phyloP scores from a whole-genome alignment of 2,797 vertebrate species.

The Sebastes iracundus region DNA sequence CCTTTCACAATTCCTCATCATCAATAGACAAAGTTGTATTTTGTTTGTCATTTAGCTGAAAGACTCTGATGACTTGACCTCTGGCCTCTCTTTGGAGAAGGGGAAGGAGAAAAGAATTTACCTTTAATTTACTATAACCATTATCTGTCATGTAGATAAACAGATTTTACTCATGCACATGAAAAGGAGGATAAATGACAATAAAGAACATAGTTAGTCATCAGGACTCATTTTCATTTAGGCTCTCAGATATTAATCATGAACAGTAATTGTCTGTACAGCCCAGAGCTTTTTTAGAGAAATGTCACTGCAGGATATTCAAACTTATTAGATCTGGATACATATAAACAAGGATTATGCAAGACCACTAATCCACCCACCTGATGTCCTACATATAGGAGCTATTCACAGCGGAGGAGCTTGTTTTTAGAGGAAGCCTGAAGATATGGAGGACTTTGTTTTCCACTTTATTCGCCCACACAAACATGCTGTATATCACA shows the following conservation, averaged over 20 bases:
- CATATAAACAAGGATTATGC: constrained; percentile 45
- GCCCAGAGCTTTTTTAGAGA: constrained; percentile 25
- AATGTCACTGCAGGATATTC: constrained; percentile 37
- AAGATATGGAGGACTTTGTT: constrained; percentile 31
- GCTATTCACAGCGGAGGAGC: constrained; percentile 31
- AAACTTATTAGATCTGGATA: constrained; percentile 39
- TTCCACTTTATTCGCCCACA: constrained; percentile 36
- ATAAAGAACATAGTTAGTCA: constrained; percentile 8
- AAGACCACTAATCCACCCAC: constrained; percentile 58
- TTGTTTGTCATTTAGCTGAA: background rate
- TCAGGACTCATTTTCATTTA: constrained; percentile 19
- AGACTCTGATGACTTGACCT: background rate
- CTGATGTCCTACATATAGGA: constrained; percentile 48
- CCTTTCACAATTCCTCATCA: background rate
- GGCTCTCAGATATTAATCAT: constrained; percentile 30
- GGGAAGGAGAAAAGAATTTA: background rate
- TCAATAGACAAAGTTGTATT: background rate
- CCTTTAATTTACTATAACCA: background rate
- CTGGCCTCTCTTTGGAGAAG: background rate
- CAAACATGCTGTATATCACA: constrained; percentile 14
- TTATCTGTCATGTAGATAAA: background rate
- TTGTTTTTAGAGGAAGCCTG: constrained; percentile 28
- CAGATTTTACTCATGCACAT: background rate
- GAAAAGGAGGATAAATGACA: constrained; percentile 11
- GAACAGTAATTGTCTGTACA: constrained; percentile 16